Evolutionary conservation across 2,113 vertebrate species (phyloP).

Genomic region (Dicrurus megarhynchus): DNA sequence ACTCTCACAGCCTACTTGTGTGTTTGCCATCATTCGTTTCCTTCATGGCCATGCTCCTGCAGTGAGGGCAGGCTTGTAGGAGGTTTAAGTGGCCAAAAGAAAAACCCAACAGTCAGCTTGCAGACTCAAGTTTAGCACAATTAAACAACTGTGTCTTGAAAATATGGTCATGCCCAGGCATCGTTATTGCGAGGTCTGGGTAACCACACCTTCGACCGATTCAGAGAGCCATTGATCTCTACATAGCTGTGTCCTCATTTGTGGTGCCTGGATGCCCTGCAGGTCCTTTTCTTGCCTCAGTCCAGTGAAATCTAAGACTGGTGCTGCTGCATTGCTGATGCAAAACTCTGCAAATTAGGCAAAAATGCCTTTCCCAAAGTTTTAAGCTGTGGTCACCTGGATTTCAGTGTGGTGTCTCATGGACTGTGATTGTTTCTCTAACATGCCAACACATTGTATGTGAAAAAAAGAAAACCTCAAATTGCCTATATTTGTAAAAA

Average conservation of each 20-base stretch:
- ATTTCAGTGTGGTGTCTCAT: not conserved
- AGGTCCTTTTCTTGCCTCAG: not conserved
- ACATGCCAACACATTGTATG: fast-evolving
- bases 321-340: not conserved
- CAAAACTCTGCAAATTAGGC: not conserved
- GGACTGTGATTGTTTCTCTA: not conserved
- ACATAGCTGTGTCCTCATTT: fast-evolving
- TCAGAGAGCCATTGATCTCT: fast-evolving
- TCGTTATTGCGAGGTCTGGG: fast-evolving
- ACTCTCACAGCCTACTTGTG: not conserved
- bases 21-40: not conserved
- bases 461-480: not conserved
- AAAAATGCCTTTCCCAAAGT: not conserved
- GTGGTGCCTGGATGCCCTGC: fast-evolving
- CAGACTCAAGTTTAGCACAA: not conserved
- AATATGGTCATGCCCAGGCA: not conserved
- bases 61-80: not conserved
- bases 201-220: fast-evolving
- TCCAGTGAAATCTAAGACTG: not conserved
- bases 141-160: not conserved
- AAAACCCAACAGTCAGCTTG: not conserved
- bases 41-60: not conserved
- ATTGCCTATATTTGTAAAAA: not conserved
- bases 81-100: not conserved
- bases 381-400: not conserved